Percentiles rank a stretch among this genome's conserved stretches.
Evolutionary conservation across 2,113 vertebrate genomes (phyloP).

Genomic region (Anhinga anhinga): DNA sequence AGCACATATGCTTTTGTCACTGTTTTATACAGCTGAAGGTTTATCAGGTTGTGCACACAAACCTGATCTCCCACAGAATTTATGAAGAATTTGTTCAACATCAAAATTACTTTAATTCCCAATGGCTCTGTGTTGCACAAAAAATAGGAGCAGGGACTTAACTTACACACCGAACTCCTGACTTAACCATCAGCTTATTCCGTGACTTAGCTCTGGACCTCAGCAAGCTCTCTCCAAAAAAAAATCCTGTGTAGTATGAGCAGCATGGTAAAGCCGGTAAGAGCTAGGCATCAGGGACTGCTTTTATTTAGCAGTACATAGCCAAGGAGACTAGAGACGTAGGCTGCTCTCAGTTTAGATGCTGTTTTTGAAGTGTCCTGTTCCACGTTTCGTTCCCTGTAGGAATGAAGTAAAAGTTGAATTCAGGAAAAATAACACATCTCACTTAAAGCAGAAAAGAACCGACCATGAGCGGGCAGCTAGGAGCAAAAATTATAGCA

Average conservation of each 20-base stretch:
- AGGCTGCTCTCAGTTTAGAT: not conserved
- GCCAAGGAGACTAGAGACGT: not conserved
- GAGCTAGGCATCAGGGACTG: not conserved
- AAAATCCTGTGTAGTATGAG: not conserved
- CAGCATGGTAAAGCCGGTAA: not conserved
- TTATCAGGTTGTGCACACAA: not conserved
- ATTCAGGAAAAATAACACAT: not conserved
- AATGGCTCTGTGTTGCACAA: rapidly evolving
- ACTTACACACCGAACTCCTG: not conserved
- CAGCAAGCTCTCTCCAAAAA: not conserved
- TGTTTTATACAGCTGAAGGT: not conserved
- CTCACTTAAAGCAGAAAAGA: not conserved
- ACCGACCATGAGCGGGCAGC: not conserved
- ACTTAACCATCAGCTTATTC: not conserved
- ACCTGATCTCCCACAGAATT: not conserved
- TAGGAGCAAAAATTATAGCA: not conserved
- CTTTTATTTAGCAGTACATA: not conserved
- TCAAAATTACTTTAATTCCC: not conserved
- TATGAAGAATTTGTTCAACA: not conserved
- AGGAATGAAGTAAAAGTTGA: not conserved
- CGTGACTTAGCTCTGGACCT: not conserved
- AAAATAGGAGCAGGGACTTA: not conserved
- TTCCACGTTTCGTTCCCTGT: not conserved
- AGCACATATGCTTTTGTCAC: not conserved
- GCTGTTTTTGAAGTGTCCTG: not conserved